A percentile compares a stretch with the other conserved stretches of the same genome.
Conservation (phyloP, 2,113 vertebrate genomes). For the Ginglymostoma cirratum region DNA sequence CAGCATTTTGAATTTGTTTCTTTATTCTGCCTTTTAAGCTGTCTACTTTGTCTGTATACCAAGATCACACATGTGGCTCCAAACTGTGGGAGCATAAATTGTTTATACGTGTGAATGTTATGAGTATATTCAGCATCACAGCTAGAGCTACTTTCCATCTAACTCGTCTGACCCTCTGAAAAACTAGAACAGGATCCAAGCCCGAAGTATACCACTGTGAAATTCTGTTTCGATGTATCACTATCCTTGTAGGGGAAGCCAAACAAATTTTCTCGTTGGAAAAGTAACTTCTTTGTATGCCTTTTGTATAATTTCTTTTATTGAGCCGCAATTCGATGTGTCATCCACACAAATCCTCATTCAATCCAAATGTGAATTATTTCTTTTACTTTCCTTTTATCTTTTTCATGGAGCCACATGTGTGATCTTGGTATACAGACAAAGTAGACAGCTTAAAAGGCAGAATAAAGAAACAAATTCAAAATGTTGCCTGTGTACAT, state of each 20-base stretch:
- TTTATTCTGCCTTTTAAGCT: neutral
- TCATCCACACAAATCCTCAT: neutral
- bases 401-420: neutral
- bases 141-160: neutral
- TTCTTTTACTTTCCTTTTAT: too few relatives aligned
- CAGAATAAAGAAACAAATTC: neutral
- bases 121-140: neutral
- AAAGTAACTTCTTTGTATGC: neutral
- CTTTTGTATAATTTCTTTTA: too few relatives aligned
- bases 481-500: neutral
- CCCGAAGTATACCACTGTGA: neutral
- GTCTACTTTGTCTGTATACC: neutral
- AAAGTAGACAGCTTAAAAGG: neutral
- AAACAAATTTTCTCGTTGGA: neutral
- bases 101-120: slow-evolving; percentile 7
- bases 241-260: neutral
- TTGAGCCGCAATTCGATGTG: neutral
- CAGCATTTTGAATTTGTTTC: neutral
- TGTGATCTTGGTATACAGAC: neutral
- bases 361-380: too few relatives aligned
- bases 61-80: neutral
- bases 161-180: neutral
- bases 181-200: neutral
- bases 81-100: neutral
- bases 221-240: neutral